Base-by-base conservation (phyloP, 2,888 invertebrate species). In the Leistus spinibarbis region DNA sequence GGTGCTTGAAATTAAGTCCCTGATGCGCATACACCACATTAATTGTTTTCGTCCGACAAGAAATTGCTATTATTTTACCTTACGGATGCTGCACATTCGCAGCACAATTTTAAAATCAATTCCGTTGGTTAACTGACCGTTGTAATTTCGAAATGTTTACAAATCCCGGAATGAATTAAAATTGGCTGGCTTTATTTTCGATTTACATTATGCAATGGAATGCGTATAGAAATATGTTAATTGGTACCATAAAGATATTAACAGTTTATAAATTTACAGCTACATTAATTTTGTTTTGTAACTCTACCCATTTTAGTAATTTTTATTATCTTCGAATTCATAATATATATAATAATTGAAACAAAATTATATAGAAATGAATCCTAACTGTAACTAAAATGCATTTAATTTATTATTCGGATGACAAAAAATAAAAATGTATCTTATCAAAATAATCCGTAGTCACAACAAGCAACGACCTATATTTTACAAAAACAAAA, bases 1-100 rank as follows among this genome's bases (percentile, higher is more conserved):
- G 67, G 54, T 67, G 67, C 67, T 7, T 54, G 67, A 67, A 67
- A 70, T 70, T 70, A 60, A 60, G 60, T 60, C 60, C 20, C 60
- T 22, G 7, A 60, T 19, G 19, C 60, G 60, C 17, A 60, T 13
- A 22, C 20, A 60, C 20, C 16, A 22, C 20, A 60, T 60, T 22
- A 19, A 20, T 20, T 57, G 57, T 57, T 19, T 57, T 20, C 20
- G 10, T 22, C 19, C 19, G 22, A 60, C 19, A 60, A 60, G 60
- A 40, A 40, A 40, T 40, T 40, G 40, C 40, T 40, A 1, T 40
- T 40, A 40, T 40, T 40, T 10, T 40, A 7, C 40, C 40, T 5
- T 40, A 13, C 13, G 40, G 40, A 13, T 13, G 40, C 40, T 40
- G 13, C 40, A 40, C 40, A 40, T 40, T 40, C 13, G 7, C 40